Percentiles rank a stretch among this genome's conserved stretches.
Conservation (phyloP, 1,140 invertebrate genomes). For the Himalopsyche phryganea region DNA sequence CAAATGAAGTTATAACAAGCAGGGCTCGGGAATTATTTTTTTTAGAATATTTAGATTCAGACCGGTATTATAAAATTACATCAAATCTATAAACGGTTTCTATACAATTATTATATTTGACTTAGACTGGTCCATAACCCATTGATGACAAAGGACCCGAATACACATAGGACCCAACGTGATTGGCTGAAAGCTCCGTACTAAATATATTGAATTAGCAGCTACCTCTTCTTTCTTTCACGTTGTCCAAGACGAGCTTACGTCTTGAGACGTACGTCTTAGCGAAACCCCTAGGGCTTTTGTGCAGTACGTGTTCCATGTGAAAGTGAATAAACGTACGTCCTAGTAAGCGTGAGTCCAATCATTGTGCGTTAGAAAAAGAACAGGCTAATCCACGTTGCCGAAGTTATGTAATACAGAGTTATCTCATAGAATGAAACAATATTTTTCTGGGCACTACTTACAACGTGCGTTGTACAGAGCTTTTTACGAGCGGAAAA, state of each 20-base stretch:
- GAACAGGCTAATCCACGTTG: slow-evolving; percentile 11
- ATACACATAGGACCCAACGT: slow-evolving; percentile 52
- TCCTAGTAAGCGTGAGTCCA: neutral
- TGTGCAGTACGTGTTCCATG: neutral
- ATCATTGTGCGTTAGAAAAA: slow-evolving; percentile 6
- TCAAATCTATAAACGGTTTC: neutral
- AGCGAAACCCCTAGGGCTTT: slow-evolving; percentile 20
- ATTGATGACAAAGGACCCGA: slow-evolving; percentile 59
- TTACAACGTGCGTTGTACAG: neutral
- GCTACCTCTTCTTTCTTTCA: slow-evolving; percentile 18
- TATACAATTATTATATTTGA: slow-evolving; percentile 33
- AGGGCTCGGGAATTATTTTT: too few relatives aligned
- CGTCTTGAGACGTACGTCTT: slow-evolving; percentile 26
- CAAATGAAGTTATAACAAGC: too few relatives aligned
- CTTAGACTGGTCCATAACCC: slow-evolving; percentile 51
- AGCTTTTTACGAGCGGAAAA: slow-evolving; percentile 1
- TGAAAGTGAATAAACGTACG: slow-evolving; percentile 19
- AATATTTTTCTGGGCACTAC: neutral
- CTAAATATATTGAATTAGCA: slow-evolving; percentile 33
- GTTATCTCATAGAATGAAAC: slow-evolving; percentile 22
- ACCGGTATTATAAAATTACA: too few relatives aligned
- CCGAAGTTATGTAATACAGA: slow-evolving; percentile 15
- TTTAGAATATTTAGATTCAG: too few relatives aligned
- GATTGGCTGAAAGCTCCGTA: slow-evolving; percentile 41
- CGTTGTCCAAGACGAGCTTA: slow-evolving; percentile 22